Percentiles rank a stretch among this genome's conserved stretches.
Evolutionary conservation across 2,797 vertebrate genomes (phyloP).

Genomic region (Psittacula echo): DNA sequence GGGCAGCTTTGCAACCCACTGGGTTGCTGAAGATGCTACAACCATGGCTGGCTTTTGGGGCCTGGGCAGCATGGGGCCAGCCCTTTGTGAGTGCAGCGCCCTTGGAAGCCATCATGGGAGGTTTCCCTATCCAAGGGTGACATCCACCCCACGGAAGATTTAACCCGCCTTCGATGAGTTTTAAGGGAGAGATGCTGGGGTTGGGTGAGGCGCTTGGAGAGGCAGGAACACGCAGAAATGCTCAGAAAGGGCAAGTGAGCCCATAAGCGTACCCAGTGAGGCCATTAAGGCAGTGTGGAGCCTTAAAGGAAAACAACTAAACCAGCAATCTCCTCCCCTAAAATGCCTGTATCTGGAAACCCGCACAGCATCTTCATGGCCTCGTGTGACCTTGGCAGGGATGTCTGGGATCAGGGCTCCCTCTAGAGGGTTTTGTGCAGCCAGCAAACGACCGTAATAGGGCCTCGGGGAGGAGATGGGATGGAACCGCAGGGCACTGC

Average conservation of each 20-base stretch:
- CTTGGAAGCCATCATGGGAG: accelerated
- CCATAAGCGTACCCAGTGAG: background rate
- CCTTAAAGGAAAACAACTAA: background rate
- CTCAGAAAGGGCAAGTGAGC: accelerated
- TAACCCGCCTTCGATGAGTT: background rate
- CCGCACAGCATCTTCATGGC: background rate
- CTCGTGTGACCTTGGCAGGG: background rate
- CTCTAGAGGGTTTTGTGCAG: constrained; percentile 41
- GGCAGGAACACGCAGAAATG: accelerated
- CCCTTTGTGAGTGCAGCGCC: accelerated
- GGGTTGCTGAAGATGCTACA: background rate
- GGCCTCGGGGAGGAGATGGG: background rate
- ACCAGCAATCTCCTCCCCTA: accelerated
- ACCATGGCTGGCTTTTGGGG: background rate
- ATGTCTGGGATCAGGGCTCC: constrained; percentile 28
- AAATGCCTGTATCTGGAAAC: background rate
- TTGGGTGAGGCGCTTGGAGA: accelerated
- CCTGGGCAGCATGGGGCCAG: background rate
- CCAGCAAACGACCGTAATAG: accelerated
- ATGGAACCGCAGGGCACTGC: background rate
- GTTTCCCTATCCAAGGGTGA: background rate
- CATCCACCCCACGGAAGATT: accelerated
- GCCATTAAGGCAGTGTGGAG: background rate
- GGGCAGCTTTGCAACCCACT: background rate
- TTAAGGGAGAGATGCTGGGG: background rate